A percentile compares a stretch with the other conserved stretches of the same genome.
phyloP scores from a whole-genome alignment of 2,113 vertebrate genomes.

The Procavia capensis region DNA sequence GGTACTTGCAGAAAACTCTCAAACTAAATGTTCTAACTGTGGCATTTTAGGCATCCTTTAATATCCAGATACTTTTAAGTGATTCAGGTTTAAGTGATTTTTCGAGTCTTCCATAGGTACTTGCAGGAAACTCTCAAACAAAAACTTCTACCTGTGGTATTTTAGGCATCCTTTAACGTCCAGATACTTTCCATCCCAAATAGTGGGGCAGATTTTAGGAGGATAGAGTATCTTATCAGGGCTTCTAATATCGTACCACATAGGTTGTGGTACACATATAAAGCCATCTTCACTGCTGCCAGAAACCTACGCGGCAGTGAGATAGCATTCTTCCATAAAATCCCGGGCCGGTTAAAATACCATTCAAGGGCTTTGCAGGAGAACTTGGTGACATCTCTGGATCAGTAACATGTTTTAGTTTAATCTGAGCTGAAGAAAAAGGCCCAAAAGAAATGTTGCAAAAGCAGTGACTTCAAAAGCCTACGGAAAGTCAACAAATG shows the following conservation, averaged over 20 bases:
- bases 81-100: conserved; percentile 24
- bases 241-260: not conserved
- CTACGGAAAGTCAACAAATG: not conserved
- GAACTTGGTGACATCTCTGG: conserved; percentile 31
- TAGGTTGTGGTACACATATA: not conserved
- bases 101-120: not conserved
- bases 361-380: not conserved
- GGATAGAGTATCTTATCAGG: not conserved
- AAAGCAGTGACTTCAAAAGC: not conserved
- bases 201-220: not conserved
- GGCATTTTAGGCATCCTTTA: not conserved
- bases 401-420: conserved; percentile 29
- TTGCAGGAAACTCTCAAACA: not conserved
- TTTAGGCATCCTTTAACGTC: not conserved
- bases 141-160: not conserved
- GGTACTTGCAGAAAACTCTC: not conserved
- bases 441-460: not conserved
- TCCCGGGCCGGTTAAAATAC: not conserved
- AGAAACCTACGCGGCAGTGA: conserved; percentile 1
- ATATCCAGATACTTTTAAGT: conserved; percentile 21
- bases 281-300: conserved; percentile 22
- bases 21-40: not conserved
- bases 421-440: conserved; percentile 32
- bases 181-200: conserved; percentile 12
- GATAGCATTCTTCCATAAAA: conserved; percentile 14